Base-by-base conservation (phyloP, 2,888 invertebrate species). In the Amphipoea oculea region DNA sequence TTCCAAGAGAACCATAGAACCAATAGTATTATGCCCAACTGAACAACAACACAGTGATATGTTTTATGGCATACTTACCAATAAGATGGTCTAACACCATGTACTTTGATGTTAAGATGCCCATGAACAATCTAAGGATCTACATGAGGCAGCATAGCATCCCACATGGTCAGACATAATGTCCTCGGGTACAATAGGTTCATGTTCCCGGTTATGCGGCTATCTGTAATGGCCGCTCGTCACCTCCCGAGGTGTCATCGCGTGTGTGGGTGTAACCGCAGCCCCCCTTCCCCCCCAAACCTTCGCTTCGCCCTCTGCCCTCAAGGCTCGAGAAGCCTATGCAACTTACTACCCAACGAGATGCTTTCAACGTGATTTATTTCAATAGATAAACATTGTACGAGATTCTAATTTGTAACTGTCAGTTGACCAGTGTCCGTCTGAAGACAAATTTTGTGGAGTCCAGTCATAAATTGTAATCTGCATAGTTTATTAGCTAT, bases 211-310 rank as follows among this genome's bases (percentile, higher is more conserved):
- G 86, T 83, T 83, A 83, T 84, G 85, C 57, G 86, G 86, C 81
- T 85, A 89, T 90, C 84, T 79, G 45, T 81, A 88, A 85, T 83
- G 78, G 79, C 77, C 79, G 83, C 84, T 85, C 78, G 83, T 87
- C 90, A 87, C 81, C 81, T 86, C 77, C 83, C 71, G 73, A 83
- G 86, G 88, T 93, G 90, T 91, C 91, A 91, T 91, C 89, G 65
- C 51, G 51, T 45, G 92, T 92, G 94, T 94, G 92, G 93, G 93
- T 89, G 92, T 90, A 82, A 91, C 93, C 92, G 82, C 91, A 90
- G 81, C 78, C 87, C 87, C 86, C 79, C 78, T 72, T 79, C 66
- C 81, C 83, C 83, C 78, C 73, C 74, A 84, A 78, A 73, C 86
- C 90, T 81, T 82, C 79, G 63, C 75, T 77, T 86, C 81, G 72